Evolutionary conservation across 1,140 invertebrate species (phyloP), one percentile per base, ranked within the genome.

Genomic region (Leucophenga varia): DNA sequence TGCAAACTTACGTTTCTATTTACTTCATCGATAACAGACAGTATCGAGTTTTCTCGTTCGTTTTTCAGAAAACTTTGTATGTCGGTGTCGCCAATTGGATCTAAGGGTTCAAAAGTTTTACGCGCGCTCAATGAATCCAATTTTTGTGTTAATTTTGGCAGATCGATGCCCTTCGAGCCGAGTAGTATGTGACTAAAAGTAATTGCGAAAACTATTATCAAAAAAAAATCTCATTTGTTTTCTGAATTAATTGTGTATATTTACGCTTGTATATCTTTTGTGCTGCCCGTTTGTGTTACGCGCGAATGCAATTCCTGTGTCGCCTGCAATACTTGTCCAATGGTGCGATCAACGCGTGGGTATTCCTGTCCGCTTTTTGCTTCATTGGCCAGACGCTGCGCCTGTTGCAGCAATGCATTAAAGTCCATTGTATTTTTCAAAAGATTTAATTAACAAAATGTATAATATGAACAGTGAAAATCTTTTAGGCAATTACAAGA

Each of bases 251-350:
- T 5, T 17, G 12, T 8, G n/a, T n/a, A n/a, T n/a, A 79, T 87
- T 85, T 84, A 96, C 92, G 93, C 94, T 80, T 95, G 91, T 53
- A 93, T 88, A 78, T 95, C 92, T 57, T 91, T 90, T 19, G 87
- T 84, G 25, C 87, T 84, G 25, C 87, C 86, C 42, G 86, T 86
- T 71, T 90, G 88, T 13, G 89, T 89, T 16, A 93, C 87, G 70
- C 88, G 82, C 1, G 88, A 85, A 80, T 92, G 92, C 7, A 97
- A 75, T 74, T 95, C 89, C 60, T 93, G 87, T 0, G 93, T 93
- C 22, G 91, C 92, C 76, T 97, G 91, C 21, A 93, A 78, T 21
- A 97, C 90, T 79, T 97, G 94, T 30, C 87, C 83, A 18, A 97
- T 77, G 61, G 93, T 95, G 55, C 94, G 81, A 60, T 96, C 90